Conservation (phyloP, 1,140 invertebrate genomes). For the Branchinecta lynchi region DNA sequence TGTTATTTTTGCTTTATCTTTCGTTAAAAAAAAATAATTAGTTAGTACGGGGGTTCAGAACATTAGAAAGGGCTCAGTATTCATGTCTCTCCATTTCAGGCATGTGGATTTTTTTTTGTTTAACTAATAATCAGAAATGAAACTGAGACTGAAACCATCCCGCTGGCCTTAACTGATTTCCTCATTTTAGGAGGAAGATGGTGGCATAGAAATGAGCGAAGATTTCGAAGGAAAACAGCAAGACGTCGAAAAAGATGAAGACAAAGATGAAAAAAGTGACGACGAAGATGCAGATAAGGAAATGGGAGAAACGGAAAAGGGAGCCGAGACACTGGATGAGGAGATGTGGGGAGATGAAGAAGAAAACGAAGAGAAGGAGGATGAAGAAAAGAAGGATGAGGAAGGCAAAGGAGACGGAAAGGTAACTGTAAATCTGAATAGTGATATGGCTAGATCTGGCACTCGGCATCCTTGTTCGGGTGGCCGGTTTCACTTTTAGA, state of each 20-base stretch:
- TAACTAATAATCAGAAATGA: too few species aligned
- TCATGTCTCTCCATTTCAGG: too few species aligned
- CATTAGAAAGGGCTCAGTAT: too few species aligned
- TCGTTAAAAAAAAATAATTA: too few species aligned
- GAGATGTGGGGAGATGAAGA: constrained; percentile 73
- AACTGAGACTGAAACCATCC: too few species aligned
- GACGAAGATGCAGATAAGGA: constrained; percentile 52
- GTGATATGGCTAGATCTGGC: too few species aligned
- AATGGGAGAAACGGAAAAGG: constrained; percentile 62
- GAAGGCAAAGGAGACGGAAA: constrained; percentile 24
- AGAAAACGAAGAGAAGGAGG: constrained; percentile 44
- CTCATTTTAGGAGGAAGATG: constrained; percentile 55
- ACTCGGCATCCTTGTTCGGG: too few species aligned
- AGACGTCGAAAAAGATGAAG: constrained; percentile 53
- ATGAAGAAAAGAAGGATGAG: constrained; percentile 33
- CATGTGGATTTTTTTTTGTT: too few species aligned
- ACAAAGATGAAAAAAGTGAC: constrained; percentile 41
- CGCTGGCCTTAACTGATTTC: too few species aligned
- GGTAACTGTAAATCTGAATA: neutral
- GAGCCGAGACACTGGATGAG: constrained; percentile 53
- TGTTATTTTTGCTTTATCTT: too few species aligned
- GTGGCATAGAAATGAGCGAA: constrained; percentile 85
- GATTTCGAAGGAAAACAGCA: constrained; percentile 74
- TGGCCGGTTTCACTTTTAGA: too few species aligned
- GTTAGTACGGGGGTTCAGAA: too few species aligned